Evolutionary conservation across 2,888 invertebrate species (phyloP), one percentile per base, ranked within the genome.

Genomic region (Ophion obscuratus): DNA sequence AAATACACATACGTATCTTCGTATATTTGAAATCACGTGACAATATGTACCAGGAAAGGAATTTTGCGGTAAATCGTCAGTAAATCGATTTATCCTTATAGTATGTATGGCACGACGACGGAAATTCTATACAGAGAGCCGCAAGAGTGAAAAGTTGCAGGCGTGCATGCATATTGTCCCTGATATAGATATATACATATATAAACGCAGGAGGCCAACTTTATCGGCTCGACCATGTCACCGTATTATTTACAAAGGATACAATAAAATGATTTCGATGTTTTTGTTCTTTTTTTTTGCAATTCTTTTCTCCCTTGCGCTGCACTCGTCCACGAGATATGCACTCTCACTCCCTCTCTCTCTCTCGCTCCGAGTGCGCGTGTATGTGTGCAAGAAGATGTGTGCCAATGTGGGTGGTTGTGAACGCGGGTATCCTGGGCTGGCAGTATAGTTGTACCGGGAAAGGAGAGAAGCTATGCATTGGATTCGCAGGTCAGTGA

Each of bases 401-500:
- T 17, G 24, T 24, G 17, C 36, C 14, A 20, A n/a, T 61, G 61
- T 40, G 27, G 5, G 31, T 20, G n/a, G 36, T n/a, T 24, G 40
- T 71, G 24, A 59, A n/a, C 36, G 36, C 40, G 59, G 24, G 40
- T 44, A 53, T 62, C n/a, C 24, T 61, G 61, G 24, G 62, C 0
- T 59, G 62, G 53, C 36, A 57, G 40, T 40, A 59, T 53, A 78
- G 53, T 27, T 47, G 47, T 68, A 78, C 68, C 70, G 66, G n/a
- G 61, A 71, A 75, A 77, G 86, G 85, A 88, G 87, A 88, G 88
- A 90, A 90, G 89, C 87, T 92, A 93, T 93, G 93, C 93, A 93
- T 93, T 93, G 93, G 92, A 94, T 94, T 94, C 92, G 93, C 94
- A 93, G 94, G 94, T 94, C 94, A 94, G 92, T 94, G 93, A 89